Base-by-base conservation (phyloP, 1,140 invertebrate species). In the Drosophila seguyi region DNA sequence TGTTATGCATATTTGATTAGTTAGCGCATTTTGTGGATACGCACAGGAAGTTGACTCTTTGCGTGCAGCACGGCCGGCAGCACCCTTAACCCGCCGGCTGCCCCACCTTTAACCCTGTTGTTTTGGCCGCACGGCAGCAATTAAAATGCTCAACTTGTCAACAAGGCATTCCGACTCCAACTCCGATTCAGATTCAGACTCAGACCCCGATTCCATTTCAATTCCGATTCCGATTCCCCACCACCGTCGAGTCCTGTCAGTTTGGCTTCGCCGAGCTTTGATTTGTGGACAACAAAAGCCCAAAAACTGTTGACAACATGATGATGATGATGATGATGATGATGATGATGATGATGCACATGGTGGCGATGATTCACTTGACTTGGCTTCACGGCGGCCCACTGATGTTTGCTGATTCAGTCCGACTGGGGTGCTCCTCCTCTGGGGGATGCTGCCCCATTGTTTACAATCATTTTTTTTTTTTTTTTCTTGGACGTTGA, bases 61-160 rank as follows among this genome's bases (percentile, higher is more conserved):
- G 85, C 84, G 81, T 90, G 84, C 84, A 80, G 39, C 41, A 61
- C 45, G 27, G 34, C 45, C 25, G 8, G 6, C n/a, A 25, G 53
- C 13, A 44, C 38, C 61, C 80, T 38, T 50, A 36, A 65, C 42
- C 48, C 41, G 38, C 34, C 52, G 25, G 5, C 13, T 27, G 47
- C 31, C 52, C 34, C 52, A 55, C 52, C 52, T 55, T 55, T 55
- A 55, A 55, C 52, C 34, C 52, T 82, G 63, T 66, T 80, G 72
- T 79, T 87, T 80, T 74, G 81, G 72, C 77, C 85, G 84, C 85
- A 88, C 65, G 84, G 65, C 84, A 69, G 80, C 84, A 88, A 88
- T 88, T 88, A 88, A 88, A 88, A 88, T 88, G 84, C 84, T 88
- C 81, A 90, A 90, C 85, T 90, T 88, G 84, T 88, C 84, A 88